These are phyloP conservation scores for Drosophila carrolli DNA, from an alignment of 1,140 invertebrate species.

Conservation along the genomic window DNA sequence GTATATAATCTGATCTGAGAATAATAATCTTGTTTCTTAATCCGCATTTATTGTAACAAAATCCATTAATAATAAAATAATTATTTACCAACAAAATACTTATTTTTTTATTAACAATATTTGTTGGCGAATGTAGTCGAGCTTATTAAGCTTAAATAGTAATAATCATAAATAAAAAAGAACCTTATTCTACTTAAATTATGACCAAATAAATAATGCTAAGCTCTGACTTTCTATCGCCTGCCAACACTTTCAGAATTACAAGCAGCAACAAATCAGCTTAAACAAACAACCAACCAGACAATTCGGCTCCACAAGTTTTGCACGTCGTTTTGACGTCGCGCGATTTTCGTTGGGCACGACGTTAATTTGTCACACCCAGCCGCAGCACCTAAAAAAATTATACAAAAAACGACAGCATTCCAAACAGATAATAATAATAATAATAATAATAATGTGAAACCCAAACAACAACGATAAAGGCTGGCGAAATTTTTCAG, in stretches of 20 bases:
- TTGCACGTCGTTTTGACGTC: slow-evolving; percentile 58
- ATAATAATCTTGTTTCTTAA: too few relatives aligned
- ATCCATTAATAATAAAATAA: too few relatives aligned
- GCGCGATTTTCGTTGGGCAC: slow-evolving; percentile 40
- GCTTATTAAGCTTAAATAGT: not conserved
- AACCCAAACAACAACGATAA: slow-evolving; percentile 50
- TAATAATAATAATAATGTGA: slow-evolving; percentile 60
- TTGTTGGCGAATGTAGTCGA: too few relatives aligned
- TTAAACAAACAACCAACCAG: slow-evolving; percentile 78
- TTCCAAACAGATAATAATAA: slow-evolving; percentile 52
- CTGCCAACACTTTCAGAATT: slow-evolving; percentile 21
- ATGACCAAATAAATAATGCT: slow-evolving; percentile 41
- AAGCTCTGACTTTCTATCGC: slow-evolving; percentile 57
- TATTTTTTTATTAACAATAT: too few relatives aligned
- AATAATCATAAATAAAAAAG: not conserved
- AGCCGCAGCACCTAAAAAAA: slow-evolving; percentile 56
- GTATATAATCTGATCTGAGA: too few relatives aligned
- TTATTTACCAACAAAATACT: too few relatives aligned
- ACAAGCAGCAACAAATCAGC: slow-evolving; percentile 65
- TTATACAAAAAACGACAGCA: slow-evolving; percentile 37
- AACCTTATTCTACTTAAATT: slow-evolving; percentile 27
- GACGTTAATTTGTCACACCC: slow-evolving; percentile 79
- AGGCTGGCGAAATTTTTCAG: slow-evolving; percentile 77
- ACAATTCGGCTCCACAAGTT: slow-evolving; percentile 78
- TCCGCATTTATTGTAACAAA: too few relatives aligned